phyloP scores from a whole-genome alignment of 2,113 vertebrate genomes.

The Oenanthe melanoleuca region DNA sequence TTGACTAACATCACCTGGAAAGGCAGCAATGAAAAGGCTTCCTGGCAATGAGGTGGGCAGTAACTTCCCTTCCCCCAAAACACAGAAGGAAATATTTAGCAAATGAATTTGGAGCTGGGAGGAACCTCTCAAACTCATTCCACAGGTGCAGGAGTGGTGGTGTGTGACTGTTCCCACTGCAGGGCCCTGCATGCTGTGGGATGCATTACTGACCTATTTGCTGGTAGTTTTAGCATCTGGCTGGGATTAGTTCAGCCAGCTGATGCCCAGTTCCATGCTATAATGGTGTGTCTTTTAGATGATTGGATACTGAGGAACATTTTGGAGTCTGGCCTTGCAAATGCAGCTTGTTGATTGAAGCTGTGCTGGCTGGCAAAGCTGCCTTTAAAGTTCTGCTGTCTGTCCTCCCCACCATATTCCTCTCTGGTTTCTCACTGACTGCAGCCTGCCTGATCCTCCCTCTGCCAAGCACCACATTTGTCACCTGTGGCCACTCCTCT shows the following conservation, averaged over 20 bases:
- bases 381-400: neutral
- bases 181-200: neutral
- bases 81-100: neutral
- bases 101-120: neutral
- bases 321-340: conserved; percentile 5
- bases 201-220: neutral
- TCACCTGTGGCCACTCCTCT: conserved; percentile 43
- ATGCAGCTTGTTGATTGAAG: neutral
- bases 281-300: neutral
- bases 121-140: neutral
- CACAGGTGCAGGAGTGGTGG: neutral
- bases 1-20: neutral
- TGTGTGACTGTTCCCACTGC: neutral
- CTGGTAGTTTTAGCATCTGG: neutral
- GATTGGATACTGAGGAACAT: neutral
- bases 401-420: neutral
- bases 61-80: neutral
- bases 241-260: neutral
- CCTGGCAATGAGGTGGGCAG: neutral
- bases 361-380: neutral
- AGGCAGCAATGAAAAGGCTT: neutral
- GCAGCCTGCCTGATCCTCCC: neutral
- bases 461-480: neutral
- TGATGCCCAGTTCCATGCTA: neutral
- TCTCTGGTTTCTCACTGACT: neutral